Conservation (phyloP, 2,113 vertebrate genomes). For the Notarius lentiginosus region DNA sequence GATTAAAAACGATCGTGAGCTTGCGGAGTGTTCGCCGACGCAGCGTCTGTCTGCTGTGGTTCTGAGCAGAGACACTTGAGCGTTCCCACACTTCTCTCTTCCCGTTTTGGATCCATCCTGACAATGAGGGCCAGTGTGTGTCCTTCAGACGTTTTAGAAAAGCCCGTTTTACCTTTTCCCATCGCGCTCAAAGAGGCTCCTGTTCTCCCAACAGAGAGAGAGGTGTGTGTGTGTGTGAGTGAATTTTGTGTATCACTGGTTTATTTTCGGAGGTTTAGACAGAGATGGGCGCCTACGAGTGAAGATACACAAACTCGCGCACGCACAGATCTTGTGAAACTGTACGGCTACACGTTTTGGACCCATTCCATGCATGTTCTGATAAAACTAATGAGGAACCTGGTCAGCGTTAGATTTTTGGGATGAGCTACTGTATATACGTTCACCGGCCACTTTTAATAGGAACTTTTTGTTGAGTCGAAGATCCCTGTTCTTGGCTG, state of each 20-base stretch:
- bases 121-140: constrained; percentile 63
- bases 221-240: constrained; percentile 21
- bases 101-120: constrained; percentile 34
- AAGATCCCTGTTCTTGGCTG: no score
- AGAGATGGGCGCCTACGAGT: constrained; percentile 2
- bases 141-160: constrained; percentile 44
- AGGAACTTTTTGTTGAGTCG: no score
- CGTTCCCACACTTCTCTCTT: constrained; percentile 64
- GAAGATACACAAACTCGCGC: neutral
- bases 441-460: no score
- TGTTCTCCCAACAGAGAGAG: constrained; percentile 49
- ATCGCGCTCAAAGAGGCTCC: constrained; percentile 50
- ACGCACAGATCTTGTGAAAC: neutral
- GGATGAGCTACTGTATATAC: neutral
- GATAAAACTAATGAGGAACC: neutral
- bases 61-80: constrained; percentile 43
- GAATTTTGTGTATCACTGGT: constrained; percentile 4
- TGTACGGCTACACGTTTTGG: neutral
- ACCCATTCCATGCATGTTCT: neutral
- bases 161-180: constrained; percentile 43
- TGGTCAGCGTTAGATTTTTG: neutral
- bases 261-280: constrained; percentile 27
- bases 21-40: neutral
- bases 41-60: constrained; percentile 7
- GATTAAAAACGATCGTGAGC: no score